Evolutionary conservation across 2,113 vertebrate genomes (phyloP).

Genomic region (Plestiodon gilberti): DNA sequence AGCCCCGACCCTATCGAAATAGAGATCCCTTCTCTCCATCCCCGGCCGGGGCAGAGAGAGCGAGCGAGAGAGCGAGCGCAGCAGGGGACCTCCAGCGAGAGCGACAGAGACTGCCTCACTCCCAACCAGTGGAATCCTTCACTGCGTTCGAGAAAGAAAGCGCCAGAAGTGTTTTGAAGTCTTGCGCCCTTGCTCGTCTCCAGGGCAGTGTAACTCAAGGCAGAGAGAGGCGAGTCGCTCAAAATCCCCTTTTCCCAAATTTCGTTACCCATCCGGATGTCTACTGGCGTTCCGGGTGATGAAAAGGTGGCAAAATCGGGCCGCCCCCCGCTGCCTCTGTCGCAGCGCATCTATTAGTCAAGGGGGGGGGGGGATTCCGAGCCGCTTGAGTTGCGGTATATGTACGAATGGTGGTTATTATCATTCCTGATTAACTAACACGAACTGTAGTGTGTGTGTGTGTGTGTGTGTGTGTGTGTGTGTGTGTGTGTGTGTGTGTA

Average conservation of each 20-base stretch:
- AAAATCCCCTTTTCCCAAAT: not conserved
- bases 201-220: not conserved
- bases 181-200: not conserved
- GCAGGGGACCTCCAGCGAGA: not conserved
- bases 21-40: not conserved
- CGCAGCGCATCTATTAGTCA: not conserved
- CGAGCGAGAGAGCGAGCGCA: too few relatives aligned
- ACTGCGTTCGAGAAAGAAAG: not conserved
- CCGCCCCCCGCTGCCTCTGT: not conserved
- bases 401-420: not conserved
- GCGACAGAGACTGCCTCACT: too few relatives aligned
- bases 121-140: not conserved
- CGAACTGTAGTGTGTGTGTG: too few relatives aligned
- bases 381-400: too few relatives aligned
- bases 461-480: too few relatives aligned
- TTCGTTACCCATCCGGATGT: too few relatives aligned
- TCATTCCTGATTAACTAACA: not conserved
- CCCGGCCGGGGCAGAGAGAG: not conserved
- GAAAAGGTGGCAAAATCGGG: not conserved
- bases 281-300: not conserved
- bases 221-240: not conserved
- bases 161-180: not conserved
- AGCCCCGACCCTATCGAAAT: too few relatives aligned
- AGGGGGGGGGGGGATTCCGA: not conserved
- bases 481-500: not conserved